Evolutionary conservation across 2,113 vertebrate species (phyloP).

Genomic region (Oenanthe oenanthe): DNA sequence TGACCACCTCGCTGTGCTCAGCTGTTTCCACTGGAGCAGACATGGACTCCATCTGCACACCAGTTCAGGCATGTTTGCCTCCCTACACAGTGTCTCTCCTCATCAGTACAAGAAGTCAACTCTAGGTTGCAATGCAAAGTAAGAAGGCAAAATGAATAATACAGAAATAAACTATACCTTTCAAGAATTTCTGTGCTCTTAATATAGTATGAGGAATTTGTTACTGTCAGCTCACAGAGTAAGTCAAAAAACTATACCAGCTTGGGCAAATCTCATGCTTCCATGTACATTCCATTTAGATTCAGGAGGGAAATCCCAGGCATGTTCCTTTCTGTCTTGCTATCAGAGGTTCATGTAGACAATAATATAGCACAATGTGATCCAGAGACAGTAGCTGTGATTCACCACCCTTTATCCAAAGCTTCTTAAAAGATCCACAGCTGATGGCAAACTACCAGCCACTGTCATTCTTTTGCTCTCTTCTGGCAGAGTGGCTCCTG

Average conservation of each 20-base stretch:
- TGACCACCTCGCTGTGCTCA: neutral
- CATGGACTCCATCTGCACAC: neutral
- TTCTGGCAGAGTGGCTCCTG: neutral
- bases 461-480: neutral
- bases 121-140: neutral
- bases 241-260: neutral
- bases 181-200: neutral
- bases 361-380: no score
- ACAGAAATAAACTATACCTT: neutral
- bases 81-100: neutral
- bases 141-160: neutral
- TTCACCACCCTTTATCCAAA: neutral
- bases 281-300: neutral
- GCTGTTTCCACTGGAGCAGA: neutral
- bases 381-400: neutral
- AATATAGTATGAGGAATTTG: neutral
- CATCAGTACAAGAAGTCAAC: neutral
- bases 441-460: neutral
- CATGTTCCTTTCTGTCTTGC: neutral
- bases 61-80: neutral
- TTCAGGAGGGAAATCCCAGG: neutral
- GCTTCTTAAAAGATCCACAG: neutral
- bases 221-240: neutral
- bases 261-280: neutral
- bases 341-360: neutral